Evolutionary conservation across 2,797 vertebrate genomes (phyloP), one percentile per base, ranked within the genome.

Genomic region (Gymnodraco acuticeps): DNA sequence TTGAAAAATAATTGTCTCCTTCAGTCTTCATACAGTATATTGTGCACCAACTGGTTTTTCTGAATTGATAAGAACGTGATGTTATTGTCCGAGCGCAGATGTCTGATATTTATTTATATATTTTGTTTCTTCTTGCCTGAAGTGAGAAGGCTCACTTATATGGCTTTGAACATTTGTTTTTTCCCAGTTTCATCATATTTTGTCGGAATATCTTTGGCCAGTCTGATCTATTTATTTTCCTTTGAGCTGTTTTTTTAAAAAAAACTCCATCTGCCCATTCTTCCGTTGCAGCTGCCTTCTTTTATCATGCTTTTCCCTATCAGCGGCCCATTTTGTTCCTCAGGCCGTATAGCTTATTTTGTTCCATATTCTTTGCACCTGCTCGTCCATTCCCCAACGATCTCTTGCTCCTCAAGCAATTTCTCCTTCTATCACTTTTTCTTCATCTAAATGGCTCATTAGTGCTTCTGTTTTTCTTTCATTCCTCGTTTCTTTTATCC

Each of bases 291-390:
- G 64, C 78, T 88, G 82, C 58, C 70, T 77, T 67, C 77, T 87
- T 87, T 86, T 78, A 80, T 84, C 48, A 58, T 19, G 53, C 52
- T 66, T 82, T 75, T 70, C 42, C 72, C 27, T 54, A 70, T 82
- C 54, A 74, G 48, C 70, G 73, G 65, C 50, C 64, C 15, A 38
- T 85, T 88, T 64, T 59, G 42, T 58, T 72, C 71, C 68, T 73
- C 20, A 1, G 73, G 68, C 71, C 70, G 74, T 69, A 58, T 58
- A 58, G 64, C 71, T 84, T 76, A 64, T 87, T 87, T 86, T 82
- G 64, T 88, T 82, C 73, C 61, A 73, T 70, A 64, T 72, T 68
- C 61, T 67, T 72, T 53, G 55, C 85, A 80, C 83, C 82, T 86
- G 78, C 70, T 74, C 65, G 66, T 84, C 67, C 15, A 52, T 83